Conservation (phyloP, 2,888 invertebrate genomes). For the Caenorhabditis sinica region DNA sequence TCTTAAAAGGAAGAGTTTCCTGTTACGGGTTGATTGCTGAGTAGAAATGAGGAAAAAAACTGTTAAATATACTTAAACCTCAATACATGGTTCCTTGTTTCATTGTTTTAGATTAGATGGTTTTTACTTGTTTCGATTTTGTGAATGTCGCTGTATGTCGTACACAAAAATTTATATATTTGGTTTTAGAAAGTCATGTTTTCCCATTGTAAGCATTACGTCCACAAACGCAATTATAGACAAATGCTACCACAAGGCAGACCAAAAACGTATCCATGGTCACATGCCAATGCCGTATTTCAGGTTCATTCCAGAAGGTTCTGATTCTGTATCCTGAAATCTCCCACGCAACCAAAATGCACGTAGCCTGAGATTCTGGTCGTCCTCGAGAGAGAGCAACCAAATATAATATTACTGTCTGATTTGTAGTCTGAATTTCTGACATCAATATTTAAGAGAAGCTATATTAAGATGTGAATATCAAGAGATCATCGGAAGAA, state of each 20-base stretch:
- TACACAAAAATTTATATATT: too few relatives aligned
- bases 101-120: too few relatives aligned
- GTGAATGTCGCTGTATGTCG: too few relatives aligned
- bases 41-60: background rate
- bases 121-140: too few relatives aligned
- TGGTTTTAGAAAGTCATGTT: too few relatives aligned
- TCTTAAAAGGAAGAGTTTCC: background rate
- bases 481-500: slow-evolving; percentile 15
- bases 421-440: background rate
- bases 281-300: background rate
- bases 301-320: slow-evolving; percentile 13
- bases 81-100: too few relatives aligned
- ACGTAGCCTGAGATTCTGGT: slow-evolving; percentile 10
- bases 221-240: background rate
- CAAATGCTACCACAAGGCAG: background rate
- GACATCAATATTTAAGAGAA: background rate
- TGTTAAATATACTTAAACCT: background rate
- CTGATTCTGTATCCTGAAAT: background rate
- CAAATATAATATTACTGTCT: slow-evolving; percentile 8
- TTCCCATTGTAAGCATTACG: background rate
- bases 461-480: background rate
- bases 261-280: background rate
- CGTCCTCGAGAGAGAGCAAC: background rate
- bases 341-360: slow-evolving; percentile 16
- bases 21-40: background rate